Evolutionary conservation across 2,888 invertebrate species (phyloP).

Genomic region (Plebejus argus): DNA sequence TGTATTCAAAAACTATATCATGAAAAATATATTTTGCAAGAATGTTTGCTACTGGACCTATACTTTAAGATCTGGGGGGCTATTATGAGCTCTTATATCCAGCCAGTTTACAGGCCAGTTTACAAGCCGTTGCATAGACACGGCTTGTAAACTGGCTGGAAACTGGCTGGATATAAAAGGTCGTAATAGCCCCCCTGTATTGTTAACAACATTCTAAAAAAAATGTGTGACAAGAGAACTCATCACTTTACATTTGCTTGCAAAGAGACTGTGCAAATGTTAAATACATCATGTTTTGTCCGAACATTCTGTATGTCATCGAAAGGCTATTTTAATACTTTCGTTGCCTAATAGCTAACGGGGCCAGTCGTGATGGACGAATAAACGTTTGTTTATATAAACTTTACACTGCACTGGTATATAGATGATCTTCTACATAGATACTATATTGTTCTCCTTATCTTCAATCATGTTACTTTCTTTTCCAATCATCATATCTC

Average conservation of each 20-base stretch:
- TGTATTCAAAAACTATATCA: neutral
- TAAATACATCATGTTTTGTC: neutral
- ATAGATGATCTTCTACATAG: conserved; percentile 10
- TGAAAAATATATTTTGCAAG: too few relatives aligned
- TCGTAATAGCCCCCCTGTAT: too few relatives aligned
- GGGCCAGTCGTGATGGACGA: conserved; percentile 43
- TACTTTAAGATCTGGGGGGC: too few relatives aligned
- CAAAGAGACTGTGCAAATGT: neutral
- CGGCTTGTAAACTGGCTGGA: too few relatives aligned
- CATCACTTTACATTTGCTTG: neutral
- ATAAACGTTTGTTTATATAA: conserved; percentile 42
- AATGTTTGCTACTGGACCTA: too few relatives aligned
- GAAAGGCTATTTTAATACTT: conserved; percentile 43
- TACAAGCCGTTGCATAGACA: too few relatives aligned
- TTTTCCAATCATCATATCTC: neutral
- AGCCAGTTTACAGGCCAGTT: too few relatives aligned
- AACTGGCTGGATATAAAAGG: too few relatives aligned
- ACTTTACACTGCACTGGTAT: conserved; percentile 26
- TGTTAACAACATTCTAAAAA: too few relatives aligned
- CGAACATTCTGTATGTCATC: conserved; percentile 33
- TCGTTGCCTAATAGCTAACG: conserved; percentile 43
- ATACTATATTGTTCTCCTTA: conserved; percentile 24
- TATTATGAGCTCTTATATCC: too few relatives aligned
- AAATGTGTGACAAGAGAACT: neutral
- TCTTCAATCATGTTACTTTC: conserved; percentile 2